Conservation (phyloP, 2,113 vertebrate genomes). For the Strix aluco region DNA sequence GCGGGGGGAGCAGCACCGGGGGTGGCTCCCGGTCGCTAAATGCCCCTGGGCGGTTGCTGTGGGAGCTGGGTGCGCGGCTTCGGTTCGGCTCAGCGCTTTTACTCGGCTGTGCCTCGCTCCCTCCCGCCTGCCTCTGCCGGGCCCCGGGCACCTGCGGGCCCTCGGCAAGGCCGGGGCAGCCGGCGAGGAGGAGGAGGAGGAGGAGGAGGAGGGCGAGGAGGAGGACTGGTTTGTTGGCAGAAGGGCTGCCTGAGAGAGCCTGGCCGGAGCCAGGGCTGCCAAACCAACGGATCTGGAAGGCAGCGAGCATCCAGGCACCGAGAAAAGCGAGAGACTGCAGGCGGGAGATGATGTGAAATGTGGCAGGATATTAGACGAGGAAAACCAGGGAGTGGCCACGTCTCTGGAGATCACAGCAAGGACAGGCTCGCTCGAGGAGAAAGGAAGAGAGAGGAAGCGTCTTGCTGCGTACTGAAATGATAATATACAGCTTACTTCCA, state of each 20-base stretch:
- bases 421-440: neutral
- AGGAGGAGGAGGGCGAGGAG: no score
- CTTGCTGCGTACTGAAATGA: neutral
- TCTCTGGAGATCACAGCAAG: neutral
- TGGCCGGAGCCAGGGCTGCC: neutral
- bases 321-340: neutral
- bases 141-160: neutral
- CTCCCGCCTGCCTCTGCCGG: neutral
- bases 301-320: neutral
- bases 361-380: neutral
- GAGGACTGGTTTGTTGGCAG: neutral
- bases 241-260: neutral
- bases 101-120: neutral
- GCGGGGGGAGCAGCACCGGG: neutral
- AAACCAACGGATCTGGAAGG: rapidly evolving
- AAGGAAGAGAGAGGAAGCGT: neutral
- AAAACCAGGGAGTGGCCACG: neutral
- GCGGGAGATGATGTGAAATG: neutral
- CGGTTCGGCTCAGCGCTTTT: neutral
- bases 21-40: rapidly evolving
- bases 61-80: neutral
- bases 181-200: neutral
- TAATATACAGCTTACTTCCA: neutral
- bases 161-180: neutral
- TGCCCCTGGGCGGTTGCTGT: no score